Evolutionary conservation across 2,797 vertebrate genomes (phyloP).

Genomic region (Leptoclinus maculatus): DNA sequence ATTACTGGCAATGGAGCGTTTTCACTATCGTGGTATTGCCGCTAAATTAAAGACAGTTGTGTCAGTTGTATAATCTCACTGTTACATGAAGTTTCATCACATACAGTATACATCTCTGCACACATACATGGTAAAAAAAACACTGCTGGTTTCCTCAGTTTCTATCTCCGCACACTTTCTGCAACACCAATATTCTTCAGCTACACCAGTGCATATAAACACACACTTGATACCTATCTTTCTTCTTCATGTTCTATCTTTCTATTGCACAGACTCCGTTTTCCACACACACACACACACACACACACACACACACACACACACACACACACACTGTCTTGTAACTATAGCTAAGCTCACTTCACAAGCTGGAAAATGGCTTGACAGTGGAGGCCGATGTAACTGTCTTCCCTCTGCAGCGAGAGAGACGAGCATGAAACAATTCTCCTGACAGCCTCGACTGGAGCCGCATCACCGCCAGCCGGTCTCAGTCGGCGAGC

Average conservation of each 20-base stretch:
- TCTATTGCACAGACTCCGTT: background rate
- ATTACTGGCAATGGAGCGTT: background rate
- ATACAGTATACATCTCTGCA: background rate
- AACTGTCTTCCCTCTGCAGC: slow-evolving; percentile 47
- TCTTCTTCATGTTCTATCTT: background rate
- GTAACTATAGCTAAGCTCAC: slow-evolving; percentile 50
- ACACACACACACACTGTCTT: slow-evolving; percentile 1
- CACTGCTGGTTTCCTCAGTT: background rate
- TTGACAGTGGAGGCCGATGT: slow-evolving; percentile 44
- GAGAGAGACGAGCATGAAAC: slow-evolving; percentile 58
- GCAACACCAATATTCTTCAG: background rate
- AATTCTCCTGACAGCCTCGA: slow-evolving; percentile 54
- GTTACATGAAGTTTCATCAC: background rate
- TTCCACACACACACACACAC: slow-evolving; percentile 13
- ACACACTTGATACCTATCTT: background rate
- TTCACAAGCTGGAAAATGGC: slow-evolving; percentile 48
- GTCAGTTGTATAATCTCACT: background rate
- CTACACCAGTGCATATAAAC: background rate
- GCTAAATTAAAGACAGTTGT: background rate
- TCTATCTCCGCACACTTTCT: background rate
- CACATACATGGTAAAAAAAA: background rate
- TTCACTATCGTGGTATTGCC: background rate
- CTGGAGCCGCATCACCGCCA: slow-evolving; percentile 43
- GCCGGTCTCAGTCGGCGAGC: slow-evolving; percentile 41
- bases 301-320: slow-evolving; percentile 12